These are phyloP conservation scores for Melitaea athalia DNA, from an alignment of 2,888 invertebrate genomes.

Conservation along the genomic window DNA sequence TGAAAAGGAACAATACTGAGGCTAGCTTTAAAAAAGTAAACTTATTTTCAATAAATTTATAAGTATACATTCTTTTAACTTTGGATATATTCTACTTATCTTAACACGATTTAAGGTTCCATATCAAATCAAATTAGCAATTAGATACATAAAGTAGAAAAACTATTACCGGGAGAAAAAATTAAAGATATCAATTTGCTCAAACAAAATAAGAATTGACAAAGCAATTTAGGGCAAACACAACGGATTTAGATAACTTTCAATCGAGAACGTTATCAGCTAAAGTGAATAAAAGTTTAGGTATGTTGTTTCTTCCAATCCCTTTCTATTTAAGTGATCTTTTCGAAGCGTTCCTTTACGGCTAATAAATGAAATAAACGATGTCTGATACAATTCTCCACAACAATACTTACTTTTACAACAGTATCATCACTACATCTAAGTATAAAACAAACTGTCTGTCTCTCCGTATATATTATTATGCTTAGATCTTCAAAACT, in stretches of 20 bases:
- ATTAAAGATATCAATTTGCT: background rate
- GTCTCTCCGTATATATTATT: no score
- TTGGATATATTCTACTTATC: no score
- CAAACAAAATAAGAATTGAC: background rate
- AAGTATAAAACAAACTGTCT: no score
- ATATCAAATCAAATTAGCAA: no score
- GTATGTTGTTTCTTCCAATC: conserved; percentile 33
- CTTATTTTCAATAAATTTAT: no score
- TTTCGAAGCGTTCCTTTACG: conserved; percentile 19
- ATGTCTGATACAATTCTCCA: background rate
- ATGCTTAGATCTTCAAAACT: no score
- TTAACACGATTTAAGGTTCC: no score
- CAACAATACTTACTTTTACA: background rate
- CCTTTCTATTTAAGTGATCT: conserved; percentile 36
- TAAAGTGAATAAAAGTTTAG: conserved; percentile 41
- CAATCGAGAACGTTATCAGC: conserved; percentile 33
- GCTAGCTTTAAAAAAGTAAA: no score
- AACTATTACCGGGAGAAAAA: background rate
- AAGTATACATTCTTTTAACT: no score
- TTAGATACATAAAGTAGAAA: background rate
- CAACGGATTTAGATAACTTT: conserved; percentile 7
- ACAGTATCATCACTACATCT: background rate
- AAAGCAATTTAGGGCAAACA: background rate
- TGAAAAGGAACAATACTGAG: background rate
- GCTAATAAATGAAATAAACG: conserved; percentile 26